Evolutionary conservation across 1,140 invertebrate species (phyloP).

Genomic region (Cepaea nemoralis): DNA sequence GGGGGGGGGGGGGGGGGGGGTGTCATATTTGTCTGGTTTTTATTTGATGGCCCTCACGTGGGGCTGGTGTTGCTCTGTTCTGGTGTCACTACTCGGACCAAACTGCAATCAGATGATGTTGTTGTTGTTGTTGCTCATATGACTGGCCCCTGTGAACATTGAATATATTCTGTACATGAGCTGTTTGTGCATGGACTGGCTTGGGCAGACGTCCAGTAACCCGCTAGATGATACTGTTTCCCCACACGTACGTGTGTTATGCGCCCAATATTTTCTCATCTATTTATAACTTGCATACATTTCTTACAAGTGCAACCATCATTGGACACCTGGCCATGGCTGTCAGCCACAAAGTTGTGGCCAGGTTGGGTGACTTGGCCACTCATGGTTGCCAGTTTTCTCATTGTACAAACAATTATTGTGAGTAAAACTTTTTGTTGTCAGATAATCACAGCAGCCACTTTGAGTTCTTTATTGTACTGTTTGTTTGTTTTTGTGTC

Average conservation of each 20-base stretch:
- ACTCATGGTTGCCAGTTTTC: slow-evolving; percentile 15
- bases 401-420: slow-evolving; percentile 41
- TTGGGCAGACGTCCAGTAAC: background rate
- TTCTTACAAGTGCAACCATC: background rate
- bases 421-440: slow-evolving; percentile 40
- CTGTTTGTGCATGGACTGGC: slow-evolving; percentile 1
- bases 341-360: background rate
- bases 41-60: too few species aligned
- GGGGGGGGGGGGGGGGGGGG: too few species aligned
- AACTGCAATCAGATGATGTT: background rate
- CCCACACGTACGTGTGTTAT: background rate
- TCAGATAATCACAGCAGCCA: background rate
- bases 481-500: background rate
- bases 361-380: background rate
- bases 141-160: slow-evolving; percentile 7
- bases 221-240: background rate
- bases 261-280: background rate
- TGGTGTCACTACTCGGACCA: background rate
- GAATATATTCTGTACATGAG: background rate
- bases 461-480: background rate
- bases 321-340: background rate
- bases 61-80: background rate
- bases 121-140: slow-evolving; percentile 17
- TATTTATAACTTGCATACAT: slow-evolving; percentile 13
- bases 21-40: too few species aligned